Percentiles rank a stretch among this genome's conserved stretches.
Evolutionary conservation across 1,140 invertebrate species (phyloP).

Genomic region (Diachasmimorpha longicaudata): DNA sequence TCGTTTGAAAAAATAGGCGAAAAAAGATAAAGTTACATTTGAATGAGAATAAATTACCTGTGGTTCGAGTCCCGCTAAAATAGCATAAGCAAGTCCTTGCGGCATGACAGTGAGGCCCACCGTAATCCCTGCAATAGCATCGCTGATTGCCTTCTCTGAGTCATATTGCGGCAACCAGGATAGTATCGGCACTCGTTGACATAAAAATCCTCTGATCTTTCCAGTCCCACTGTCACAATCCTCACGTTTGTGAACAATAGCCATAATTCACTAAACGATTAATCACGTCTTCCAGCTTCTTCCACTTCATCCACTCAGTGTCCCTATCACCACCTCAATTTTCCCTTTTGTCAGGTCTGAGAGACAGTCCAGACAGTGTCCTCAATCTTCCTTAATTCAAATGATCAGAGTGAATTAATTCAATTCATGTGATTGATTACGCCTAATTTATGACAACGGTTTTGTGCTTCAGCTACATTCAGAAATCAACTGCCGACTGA

Average conservation of each 20-base stretch:
- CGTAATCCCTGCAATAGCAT: slow-evolving; percentile 82
- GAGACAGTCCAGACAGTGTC: neutral
- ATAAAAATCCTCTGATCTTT: slow-evolving; percentile 36
- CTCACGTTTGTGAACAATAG: slow-evolving; percentile 12
- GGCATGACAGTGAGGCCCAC: slow-evolving; percentile 89
- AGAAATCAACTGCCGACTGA: neutral
- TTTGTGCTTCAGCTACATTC: neutral
- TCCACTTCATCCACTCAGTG: neutral
- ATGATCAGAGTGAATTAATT: neutral
- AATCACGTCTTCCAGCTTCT: neutral
- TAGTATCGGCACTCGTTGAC: slow-evolving; percentile 67
- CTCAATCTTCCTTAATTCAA: neutral
- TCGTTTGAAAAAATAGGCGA: no score
- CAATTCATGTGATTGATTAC: neutral
- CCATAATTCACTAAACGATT: neutral
- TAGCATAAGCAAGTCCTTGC: slow-evolving; percentile 86
- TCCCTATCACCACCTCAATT: neutral
- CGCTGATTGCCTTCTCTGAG: slow-evolving; percentile 73
- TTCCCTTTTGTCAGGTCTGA: neutral
- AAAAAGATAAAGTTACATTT: no score
- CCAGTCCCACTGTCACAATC: neutral
- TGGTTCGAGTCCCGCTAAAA: slow-evolving; percentile 79
- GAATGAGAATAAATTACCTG: slow-evolving; percentile 72
- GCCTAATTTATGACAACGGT: neutral
- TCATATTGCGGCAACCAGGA: slow-evolving; percentile 77